phyloP scores from a whole-genome alignment of 64 coral and sea anemone species.

The Porites australiensis region DNA sequence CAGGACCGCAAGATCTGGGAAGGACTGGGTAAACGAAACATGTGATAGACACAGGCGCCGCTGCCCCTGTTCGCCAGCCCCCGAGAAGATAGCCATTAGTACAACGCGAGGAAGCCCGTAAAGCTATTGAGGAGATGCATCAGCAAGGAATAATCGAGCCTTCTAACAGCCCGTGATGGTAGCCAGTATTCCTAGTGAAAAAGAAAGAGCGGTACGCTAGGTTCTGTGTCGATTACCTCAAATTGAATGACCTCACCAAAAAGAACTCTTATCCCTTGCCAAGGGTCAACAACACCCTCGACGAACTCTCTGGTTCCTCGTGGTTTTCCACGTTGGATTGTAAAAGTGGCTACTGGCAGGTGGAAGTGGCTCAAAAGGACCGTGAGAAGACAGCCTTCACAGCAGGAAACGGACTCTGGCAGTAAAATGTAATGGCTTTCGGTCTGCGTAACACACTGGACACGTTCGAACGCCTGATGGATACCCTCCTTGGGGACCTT shows the following conservation, averaged over 20 bases:
- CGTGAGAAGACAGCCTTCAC: slow-evolving; percentile 45
- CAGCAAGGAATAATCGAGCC: slow-evolving; percentile 58
- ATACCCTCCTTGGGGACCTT: background rate
- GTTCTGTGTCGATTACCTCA: slow-evolving; percentile 75
- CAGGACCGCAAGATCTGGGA: slow-evolving; percentile 35
- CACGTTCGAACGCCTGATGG: slow-evolving; percentile 35
- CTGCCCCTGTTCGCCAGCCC: slow-evolving; percentile 44
- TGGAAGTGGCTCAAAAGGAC: slow-evolving; percentile 35
- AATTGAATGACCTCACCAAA: slow-evolving; percentile 52
- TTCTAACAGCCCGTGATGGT: slow-evolving; percentile 61
- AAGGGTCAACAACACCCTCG: background rate
- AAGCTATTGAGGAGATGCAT: slow-evolving; percentile 61
- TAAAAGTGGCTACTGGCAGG: slow-evolving; percentile 54
- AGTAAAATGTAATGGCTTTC: slow-evolving; percentile 45
- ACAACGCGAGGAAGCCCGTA: slow-evolving; percentile 4
- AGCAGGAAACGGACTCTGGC: slow-evolving; percentile 1
- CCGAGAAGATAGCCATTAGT: slow-evolving; percentile 37
- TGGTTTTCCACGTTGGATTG: slow-evolving; percentile 40
- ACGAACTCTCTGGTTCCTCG: slow-evolving; percentile 24
- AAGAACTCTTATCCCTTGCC: slow-evolving; percentile 59
- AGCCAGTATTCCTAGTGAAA: slow-evolving; percentile 58
- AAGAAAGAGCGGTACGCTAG: slow-evolving; percentile 69
- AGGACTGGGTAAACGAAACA: slow-evolving; percentile 21
- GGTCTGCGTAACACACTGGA: slow-evolving; percentile 59
- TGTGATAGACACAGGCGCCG: slow-evolving; percentile 8